Conservation (phyloP, 2,797 vertebrate species). For the Psittacula echo region DNA sequence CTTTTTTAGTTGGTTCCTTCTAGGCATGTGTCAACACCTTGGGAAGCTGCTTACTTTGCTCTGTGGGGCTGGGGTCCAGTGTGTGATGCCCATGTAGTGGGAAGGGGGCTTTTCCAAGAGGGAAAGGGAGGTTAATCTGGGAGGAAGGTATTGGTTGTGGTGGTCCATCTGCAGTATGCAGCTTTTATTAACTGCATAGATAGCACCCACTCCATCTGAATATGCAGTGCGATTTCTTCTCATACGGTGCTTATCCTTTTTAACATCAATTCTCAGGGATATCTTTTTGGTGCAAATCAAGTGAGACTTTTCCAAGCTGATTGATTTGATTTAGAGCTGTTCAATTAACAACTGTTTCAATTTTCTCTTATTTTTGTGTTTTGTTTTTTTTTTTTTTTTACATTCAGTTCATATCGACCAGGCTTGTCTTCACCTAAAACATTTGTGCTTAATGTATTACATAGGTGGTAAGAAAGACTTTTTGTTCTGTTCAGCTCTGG, state of each 20-base stretch:
- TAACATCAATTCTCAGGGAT: neutral
- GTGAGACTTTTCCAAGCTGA: constrained; percentile 13
- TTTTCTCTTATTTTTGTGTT: constrained; percentile 17
- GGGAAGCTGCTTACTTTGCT: neutral
- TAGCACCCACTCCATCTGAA: neutral
- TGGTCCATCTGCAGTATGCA: neutral
- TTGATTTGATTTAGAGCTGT: constrained; percentile 11
- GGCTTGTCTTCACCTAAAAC: constrained; percentile 89
- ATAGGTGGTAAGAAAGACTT: constrained; percentile 87
- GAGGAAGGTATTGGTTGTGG: neutral
- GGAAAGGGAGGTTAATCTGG: neutral
- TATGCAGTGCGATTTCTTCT: constrained; percentile 84
- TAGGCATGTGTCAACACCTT: neutral
- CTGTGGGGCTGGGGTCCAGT: neutral
- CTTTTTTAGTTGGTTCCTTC: neutral
- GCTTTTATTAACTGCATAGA: neutral
- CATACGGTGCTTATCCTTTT: constrained; percentile 79
- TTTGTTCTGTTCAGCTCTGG: constrained; percentile 73
- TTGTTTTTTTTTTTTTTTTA: constrained; percentile 72
- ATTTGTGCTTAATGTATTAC: constrained; percentile 91
- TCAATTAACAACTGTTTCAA: constrained; percentile 29
- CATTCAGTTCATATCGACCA: constrained; percentile 88
- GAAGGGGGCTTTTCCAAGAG: neutral
- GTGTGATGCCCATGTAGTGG: neutral
- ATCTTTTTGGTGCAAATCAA: constrained; percentile 22